Evolutionary conservation across 2,888 invertebrate genomes (phyloP), one percentile per base, ranked within the genome.

Genomic region (Campopleginae sp.): DNA sequence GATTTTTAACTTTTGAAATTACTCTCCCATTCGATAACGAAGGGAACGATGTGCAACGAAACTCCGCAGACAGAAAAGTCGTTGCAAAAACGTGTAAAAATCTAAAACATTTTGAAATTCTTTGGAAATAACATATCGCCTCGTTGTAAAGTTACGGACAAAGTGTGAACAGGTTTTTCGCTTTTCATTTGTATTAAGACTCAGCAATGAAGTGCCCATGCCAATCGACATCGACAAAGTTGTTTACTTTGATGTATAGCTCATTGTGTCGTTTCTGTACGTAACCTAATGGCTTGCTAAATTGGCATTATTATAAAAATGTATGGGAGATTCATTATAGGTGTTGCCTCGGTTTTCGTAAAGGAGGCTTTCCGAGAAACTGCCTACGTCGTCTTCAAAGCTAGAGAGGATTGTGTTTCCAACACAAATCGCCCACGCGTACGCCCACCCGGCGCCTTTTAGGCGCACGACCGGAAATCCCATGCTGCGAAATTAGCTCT

Each of bases 341-440:
- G 27, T 31, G 31, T 68, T 42, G 12, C 17, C 31, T 33, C n/a
- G 2, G 63, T 46, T 38, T 38, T 23, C 23, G 51, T 83, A 80
- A 83, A 80, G 74, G 80, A 77, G 74, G 77, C 70, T 68, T 80
- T 74, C 78, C 68, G 54, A 63, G 70, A 82, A 66, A 72, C 63
- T 83, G 77, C 77, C 58, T 71, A 71, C 76, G 61, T 80, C 61
- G 90, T 86, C 88, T 89, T 87, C 80, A 87, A 85, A 87, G 86
- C 74, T 81, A 88, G 86, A 27, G 17, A 85, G 89, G 88, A 89
- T 88, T 92, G 83, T 88, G 90, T 92, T 92, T 91, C 87, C 87
- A 85, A 91, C 88, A 91, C 92, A 91, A 92, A 92, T 89, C 92
- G 92, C 92, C 92, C 89, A 89, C 90, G 90, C 90, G 58, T 23